Evolutionary conservation across 1,140 invertebrate genomes (phyloP).

Genomic region (Ceratosolen fusciceps): DNA sequence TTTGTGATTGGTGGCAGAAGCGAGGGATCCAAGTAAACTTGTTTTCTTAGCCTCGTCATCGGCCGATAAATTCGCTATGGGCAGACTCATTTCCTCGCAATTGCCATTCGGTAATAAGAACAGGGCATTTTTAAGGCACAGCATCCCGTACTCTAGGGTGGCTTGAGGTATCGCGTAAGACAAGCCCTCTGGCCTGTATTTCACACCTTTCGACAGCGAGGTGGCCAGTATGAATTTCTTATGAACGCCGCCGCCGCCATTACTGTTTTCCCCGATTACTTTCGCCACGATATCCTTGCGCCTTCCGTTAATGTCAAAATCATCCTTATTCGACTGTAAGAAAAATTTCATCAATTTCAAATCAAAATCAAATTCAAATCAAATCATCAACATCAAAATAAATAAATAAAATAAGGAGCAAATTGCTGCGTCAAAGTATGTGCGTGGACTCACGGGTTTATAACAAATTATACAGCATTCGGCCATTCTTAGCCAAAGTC

Average conservation of each 20-base stretch:
- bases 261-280: constrained; percentile 67
- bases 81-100: constrained; percentile 57
- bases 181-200: constrained; percentile 76
- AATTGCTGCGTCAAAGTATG: constrained; percentile 35
- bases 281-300: constrained; percentile 78
- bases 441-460: constrained; percentile 74
- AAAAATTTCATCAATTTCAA: constrained; percentile 10
- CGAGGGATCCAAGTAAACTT: constrained; percentile 45
- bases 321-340: constrained; percentile 76
- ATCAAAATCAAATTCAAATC: constrained; percentile 42
- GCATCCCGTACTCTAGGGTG: constrained; percentile 89
- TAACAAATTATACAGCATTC: constrained; percentile 89
- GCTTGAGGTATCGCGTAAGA: constrained; percentile 87
- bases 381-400: too few species aligned
- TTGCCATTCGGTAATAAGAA: constrained; percentile 71
- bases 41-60: constrained; percentile 44
- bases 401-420: constrained; percentile 37
- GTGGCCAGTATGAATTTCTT: constrained; percentile 78
- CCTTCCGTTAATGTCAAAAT: constrained; percentile 76
- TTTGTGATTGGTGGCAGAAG: constrained; percentile 30
- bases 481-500: constrained; percentile 92
- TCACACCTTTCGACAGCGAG: constrained; percentile 73
- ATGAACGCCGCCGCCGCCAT: constrained; percentile 74
- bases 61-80: constrained; percentile 39
- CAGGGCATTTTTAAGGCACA: constrained; percentile 90